Conservation (phyloP, 2,888 invertebrate species). For the Conus canariensis region DNA sequence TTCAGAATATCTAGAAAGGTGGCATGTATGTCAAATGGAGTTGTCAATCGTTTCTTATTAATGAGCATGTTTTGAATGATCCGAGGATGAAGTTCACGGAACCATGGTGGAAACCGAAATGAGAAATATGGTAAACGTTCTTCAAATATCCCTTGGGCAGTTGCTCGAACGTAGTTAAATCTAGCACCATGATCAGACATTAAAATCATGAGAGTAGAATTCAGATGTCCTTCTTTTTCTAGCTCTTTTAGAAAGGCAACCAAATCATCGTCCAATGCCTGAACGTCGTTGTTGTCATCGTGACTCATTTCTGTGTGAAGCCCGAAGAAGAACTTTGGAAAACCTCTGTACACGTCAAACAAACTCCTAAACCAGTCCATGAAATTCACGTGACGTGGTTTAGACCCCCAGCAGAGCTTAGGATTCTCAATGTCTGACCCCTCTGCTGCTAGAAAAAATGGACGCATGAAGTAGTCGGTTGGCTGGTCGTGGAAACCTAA, state of each 20-base stretch:
- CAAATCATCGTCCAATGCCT: conserved; percentile 88
- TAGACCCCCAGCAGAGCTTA: conserved; percentile 84
- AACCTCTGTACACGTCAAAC: conserved; percentile 83
- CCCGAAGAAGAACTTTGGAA: conserved; percentile 90
- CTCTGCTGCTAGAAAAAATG: conserved; percentile 85
- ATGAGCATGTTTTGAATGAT: conserved; percentile 82
- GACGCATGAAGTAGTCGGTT: conserved; percentile 93
- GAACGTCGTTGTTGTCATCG: conserved; percentile 89
- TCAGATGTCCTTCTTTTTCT: conserved; percentile 82
- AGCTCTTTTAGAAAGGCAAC: conserved; percentile 82
- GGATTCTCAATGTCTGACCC: conserved; percentile 68
- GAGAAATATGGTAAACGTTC: conserved; percentile 93
- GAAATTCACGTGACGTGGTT: conserved; percentile 84
- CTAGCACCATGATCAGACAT: conserved; percentile 95
- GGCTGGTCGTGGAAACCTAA: conserved; percentile 91
- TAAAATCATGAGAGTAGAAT: conserved; percentile 90
- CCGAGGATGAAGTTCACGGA: conserved; percentile 83
- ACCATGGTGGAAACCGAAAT: conserved; percentile 87
- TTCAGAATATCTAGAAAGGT: conserved; percentile 87
- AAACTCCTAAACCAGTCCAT: conserved; percentile 80
- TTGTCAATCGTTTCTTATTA: conserved; percentile 87
- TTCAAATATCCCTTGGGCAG: conserved; percentile 94
- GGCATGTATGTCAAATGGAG: conserved; percentile 93
- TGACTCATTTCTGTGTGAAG: conserved; percentile 95
- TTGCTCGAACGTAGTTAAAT: conserved; percentile 89